These are phyloP conservation scores for Leptopterna dolabrata DNA, from an alignment of 2,888 invertebrate species.

Conservation along the genomic window DNA sequence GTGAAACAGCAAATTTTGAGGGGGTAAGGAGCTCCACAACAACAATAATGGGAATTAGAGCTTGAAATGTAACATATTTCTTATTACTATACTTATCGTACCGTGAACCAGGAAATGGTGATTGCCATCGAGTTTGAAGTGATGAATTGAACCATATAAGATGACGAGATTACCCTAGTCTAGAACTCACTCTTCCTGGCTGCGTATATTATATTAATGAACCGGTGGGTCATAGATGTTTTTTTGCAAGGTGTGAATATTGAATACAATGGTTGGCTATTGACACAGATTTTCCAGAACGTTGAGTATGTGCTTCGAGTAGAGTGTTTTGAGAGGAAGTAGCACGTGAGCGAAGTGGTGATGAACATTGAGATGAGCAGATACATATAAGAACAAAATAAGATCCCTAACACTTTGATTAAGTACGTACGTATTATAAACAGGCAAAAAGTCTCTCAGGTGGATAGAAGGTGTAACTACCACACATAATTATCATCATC, in stretches of 20 bases:
- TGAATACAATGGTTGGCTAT: neutral
- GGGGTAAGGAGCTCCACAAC: no score
- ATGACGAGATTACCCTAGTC: no score
- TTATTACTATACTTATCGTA: neutral
- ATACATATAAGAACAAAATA: no score
- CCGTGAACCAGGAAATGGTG: neutral
- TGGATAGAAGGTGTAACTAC: no score
- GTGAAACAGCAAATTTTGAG: no score
- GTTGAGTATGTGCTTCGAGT: neutral
- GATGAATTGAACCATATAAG: neutral
- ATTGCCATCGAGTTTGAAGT: neutral
- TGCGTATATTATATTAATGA: no score
- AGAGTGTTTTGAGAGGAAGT: neutral
- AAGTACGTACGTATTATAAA: no score
- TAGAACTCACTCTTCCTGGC: no score
- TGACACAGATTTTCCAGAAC: neutral
- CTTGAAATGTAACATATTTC: neutral
- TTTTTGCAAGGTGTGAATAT: neutral
- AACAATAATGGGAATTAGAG: neutral
- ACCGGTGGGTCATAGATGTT: neutral
- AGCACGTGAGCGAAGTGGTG: neutral
- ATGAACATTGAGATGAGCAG: neutral
- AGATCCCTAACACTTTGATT: no score
- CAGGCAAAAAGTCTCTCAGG: no score
- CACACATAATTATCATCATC: no score